Conservation (phyloP, 1,140 invertebrate genomes). For the Elysia chlorotica region DNA sequence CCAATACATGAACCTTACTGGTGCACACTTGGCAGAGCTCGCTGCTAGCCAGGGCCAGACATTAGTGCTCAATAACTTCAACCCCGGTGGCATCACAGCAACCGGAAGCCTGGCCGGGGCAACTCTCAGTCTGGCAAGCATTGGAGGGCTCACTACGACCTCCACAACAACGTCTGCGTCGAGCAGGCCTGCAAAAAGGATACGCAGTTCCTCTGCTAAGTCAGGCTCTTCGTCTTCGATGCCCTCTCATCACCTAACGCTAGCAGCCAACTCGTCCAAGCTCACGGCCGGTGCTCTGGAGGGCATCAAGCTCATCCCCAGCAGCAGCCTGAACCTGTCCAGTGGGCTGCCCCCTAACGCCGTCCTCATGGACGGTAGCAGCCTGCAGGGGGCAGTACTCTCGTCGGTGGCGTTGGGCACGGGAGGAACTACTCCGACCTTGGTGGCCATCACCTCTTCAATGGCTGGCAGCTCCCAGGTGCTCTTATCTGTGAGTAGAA, state of each 20-base stretch:
- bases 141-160: neutral
- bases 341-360: conserved; percentile 27
- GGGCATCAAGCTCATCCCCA: conserved; percentile 34
- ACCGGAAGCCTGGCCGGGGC: neutral
- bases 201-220: conserved; percentile 15
- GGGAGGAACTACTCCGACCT: conserved; percentile 26
- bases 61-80: conserved; percentile 12
- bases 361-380: conserved; percentile 40
- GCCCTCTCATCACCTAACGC: no score
- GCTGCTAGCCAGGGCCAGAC: conserved; percentile 28
- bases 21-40: conserved; percentile 38
- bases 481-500: no score
- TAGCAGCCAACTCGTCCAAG: conserved; percentile 7
- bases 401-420: conserved; percentile 38
- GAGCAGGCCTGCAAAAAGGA: conserved; percentile 20
- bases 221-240: no score
- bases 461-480: conserved; percentile 7
- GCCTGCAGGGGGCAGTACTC: conserved; percentile 42
- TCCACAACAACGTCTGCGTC: neutral
- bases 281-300: conserved; percentile 26
- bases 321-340: conserved; percentile 35
- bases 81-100: neutral
- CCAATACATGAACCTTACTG: conserved; percentile 47
- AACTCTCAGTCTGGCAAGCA: neutral
- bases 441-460: conserved; percentile 30